phyloP scores from a whole-genome alignment of 2,888 invertebrate species.

The Agapostemon virescens region DNA sequence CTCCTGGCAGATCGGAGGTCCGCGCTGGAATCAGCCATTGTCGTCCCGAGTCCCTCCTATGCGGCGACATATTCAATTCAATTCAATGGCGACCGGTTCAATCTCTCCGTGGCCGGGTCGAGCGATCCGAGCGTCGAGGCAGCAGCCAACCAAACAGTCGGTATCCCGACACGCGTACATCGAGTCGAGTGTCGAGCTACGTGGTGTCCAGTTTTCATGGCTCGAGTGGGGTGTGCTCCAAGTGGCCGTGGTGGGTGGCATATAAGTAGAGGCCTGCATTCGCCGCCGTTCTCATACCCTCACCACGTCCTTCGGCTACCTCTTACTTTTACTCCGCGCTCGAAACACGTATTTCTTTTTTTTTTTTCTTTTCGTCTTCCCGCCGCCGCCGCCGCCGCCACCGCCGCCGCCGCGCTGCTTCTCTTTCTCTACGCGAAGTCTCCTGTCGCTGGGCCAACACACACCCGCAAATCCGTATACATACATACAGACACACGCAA shows the following conservation, averaged over 20 bases:
- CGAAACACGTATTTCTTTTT: constrained; percentile 27
- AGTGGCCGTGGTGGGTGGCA: constrained; percentile 78
- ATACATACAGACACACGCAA: neutral
- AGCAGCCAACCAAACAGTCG: constrained; percentile 28
- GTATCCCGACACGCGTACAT: constrained; percentile 38
- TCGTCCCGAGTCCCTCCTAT: neutral
- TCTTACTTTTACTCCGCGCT: constrained; percentile 76
- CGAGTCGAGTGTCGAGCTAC: constrained; percentile 45
- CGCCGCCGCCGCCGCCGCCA: constrained; percentile 16
- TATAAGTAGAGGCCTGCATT: constrained; percentile 79
- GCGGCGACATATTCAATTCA: too few species aligned
- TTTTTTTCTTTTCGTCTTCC: constrained; percentile 50
- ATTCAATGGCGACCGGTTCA: too few species aligned
- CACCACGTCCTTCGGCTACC: constrained; percentile 79
- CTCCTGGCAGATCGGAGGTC: neutral
- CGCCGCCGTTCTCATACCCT: constrained; percentile 80
- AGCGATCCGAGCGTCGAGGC: neutral
- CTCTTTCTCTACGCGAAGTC: constrained; percentile 13
- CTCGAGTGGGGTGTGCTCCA: constrained; percentile 75
- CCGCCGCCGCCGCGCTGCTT: constrained; percentile 11
- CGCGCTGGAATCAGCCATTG: neutral
- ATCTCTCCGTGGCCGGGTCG: neutral
- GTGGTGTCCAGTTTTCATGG: constrained; percentile 73
- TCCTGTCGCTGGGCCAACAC: constrained; percentile 15
- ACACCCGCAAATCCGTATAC: neutral